Percentiles rank a stretch among this genome's conserved stretches.
phyloP scores from a whole-genome alignment of 2,113 vertebrate genomes.

The Seriola dumerili region DNA sequence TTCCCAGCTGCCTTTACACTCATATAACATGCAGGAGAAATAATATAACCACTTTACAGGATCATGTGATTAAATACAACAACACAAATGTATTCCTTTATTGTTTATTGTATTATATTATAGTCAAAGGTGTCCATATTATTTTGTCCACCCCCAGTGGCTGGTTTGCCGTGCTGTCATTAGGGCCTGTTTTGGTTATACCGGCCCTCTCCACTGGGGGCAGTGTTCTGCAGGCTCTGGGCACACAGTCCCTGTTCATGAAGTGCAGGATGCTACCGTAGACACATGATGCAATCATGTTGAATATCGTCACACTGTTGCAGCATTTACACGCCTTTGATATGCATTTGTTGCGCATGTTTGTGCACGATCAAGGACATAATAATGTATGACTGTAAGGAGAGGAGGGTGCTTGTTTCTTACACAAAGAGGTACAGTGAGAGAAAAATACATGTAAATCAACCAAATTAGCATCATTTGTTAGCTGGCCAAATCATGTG shows the following conservation, averaged over 20 bases:
- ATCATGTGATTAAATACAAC: neutral
- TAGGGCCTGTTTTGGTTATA: conserved; percentile 54
- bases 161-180: neutral
- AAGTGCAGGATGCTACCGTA: conserved; percentile 38
- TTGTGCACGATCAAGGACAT: neutral
- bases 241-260: conserved; percentile 23
- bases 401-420: neutral
- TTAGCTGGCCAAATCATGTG: conserved; percentile 12
- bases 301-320: conserved; percentile 48
- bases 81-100: neutral
- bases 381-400: neutral
- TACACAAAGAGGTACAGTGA: conserved; percentile 15
- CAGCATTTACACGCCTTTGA: conserved; percentile 34
- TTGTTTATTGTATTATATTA: neutral
- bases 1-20: neutral
- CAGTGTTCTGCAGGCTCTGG: conserved; percentile 47
- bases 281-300: conserved; percentile 67
- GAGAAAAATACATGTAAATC: conserved; percentile 3
- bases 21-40: neutral
- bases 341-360: conserved; percentile 11
- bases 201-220: conserved; percentile 60
- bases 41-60: neutral
- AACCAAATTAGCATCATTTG: neutral
- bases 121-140: neutral
- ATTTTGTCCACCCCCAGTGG: neutral